A percentile compares a stretch with the other conserved stretches of the same genome.
Evolutionary conservation across 2,113 vertebrate genomes (phyloP).

Genomic region (Tylochromis polylepis): DNA sequence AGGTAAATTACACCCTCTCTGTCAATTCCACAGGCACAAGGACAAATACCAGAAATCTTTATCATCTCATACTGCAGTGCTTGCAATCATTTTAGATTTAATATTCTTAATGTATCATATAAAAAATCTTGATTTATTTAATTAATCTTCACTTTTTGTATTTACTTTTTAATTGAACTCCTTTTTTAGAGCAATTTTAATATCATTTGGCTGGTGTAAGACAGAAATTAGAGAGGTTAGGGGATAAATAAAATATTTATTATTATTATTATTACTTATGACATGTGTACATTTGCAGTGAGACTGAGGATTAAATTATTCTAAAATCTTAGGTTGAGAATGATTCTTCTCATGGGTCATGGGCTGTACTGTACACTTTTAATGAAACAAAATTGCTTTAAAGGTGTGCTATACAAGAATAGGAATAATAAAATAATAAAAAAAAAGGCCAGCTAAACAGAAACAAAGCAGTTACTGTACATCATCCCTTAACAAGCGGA

Average conservation of each 20-base stretch:
- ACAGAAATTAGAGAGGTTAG: neutral
- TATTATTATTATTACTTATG: accelerated
- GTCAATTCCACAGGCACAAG: neutral
- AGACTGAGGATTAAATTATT: neutral
- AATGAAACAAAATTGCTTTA: neutral
- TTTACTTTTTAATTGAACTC: neutral
- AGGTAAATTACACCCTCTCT: neutral
- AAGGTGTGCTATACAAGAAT: neutral
- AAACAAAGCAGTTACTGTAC: neutral
- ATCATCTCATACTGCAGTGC: neutral
- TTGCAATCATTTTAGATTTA: neutral
- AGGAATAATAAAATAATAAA: neutral
- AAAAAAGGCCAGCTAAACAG: neutral
- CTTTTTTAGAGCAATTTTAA: neutral
- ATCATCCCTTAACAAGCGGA: neutral
- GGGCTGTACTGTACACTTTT: neutral
- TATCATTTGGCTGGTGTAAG: neutral
- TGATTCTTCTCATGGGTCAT: neutral
- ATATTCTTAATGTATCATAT: neutral
- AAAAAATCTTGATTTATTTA: neutral
- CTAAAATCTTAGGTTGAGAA: neutral
- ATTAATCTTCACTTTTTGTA: neutral
- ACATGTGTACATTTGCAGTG: neutral
- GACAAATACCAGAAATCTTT: neutral
- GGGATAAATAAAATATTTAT: neutral